phyloP scores from a whole-genome alignment of 1,140 invertebrate genomes.

The Zaprionus tsacasi region DNA sequence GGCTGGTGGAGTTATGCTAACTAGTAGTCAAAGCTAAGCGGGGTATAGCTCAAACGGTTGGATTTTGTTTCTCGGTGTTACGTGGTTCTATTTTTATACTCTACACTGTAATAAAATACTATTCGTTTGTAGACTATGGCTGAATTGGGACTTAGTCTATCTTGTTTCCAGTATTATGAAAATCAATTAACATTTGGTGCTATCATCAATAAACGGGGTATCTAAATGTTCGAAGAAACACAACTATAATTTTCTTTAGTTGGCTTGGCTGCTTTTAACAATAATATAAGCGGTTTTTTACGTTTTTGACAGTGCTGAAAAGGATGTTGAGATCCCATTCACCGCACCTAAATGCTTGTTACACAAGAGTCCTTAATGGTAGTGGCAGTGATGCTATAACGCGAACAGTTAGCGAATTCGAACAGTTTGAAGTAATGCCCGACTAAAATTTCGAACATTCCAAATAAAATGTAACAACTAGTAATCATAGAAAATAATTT shows the following conservation, averaged over 20 bases:
- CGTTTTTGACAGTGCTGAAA: constrained; percentile 46
- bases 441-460: too few species aligned
- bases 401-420: constrained; percentile 74
- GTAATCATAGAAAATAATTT: too few species aligned
- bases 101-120: too few species aligned
- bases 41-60: constrained; percentile 56
- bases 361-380: constrained; percentile 29
- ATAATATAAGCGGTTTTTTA: constrained; percentile 71
- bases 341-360: constrained; percentile 62
- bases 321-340: constrained; percentile 47
- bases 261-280: constrained; percentile 61
- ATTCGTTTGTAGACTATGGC: too few species aligned
- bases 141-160: too few species aligned
- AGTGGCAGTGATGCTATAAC: constrained; percentile 22
- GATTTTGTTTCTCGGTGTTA: constrained; percentile 15
- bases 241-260: neutral
- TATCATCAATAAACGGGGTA: neutral
- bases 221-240: neutral
- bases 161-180: neutral
- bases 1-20: constrained; percentile 69
- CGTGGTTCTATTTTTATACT: constrained; percentile 5
- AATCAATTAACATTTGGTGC: neutral
- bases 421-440: constrained; percentile 6
- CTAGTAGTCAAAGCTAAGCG: constrained; percentile 69
- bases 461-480: too few species aligned